These are phyloP conservation scores for Opisthocomus hoazin DNA, from an alignment of 2,113 vertebrate genomes.

Conservation along the genomic window DNA sequence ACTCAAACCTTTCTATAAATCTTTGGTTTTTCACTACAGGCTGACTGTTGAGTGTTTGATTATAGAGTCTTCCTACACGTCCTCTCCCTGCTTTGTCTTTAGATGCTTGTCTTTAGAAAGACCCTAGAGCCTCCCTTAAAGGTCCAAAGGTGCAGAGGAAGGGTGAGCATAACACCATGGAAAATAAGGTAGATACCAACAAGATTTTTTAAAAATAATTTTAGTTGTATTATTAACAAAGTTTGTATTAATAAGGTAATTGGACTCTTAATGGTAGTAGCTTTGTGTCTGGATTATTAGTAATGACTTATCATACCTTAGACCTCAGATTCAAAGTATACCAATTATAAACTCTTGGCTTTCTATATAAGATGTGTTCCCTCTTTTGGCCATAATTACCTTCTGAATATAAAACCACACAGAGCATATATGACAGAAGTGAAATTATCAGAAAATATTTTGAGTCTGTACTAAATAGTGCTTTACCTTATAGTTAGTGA, in stretches of 20 bases:
- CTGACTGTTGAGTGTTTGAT: background rate
- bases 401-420: background rate
- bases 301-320: background rate
- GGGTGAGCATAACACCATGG: background rate
- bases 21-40: too few species aligned
- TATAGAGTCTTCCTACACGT: background rate
- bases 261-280: background rate
- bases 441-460: background rate
- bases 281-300: background rate
- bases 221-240: background rate
- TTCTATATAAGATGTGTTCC: background rate
- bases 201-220: background rate
- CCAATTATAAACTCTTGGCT: background rate
- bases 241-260: background rate
- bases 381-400: background rate
- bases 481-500: background rate
- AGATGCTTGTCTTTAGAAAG: background rate
- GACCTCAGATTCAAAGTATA: background rate
- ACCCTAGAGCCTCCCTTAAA: background rate
- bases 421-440: background rate
- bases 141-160: background rate
- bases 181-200: background rate
- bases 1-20: too few species aligned
- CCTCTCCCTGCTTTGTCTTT: background rate
- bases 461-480: background rate